These are phyloP conservation scores for Drosophila subpulchrella DNA, from an alignment of 1,140 invertebrate species.

Conservation along the genomic window DNA sequence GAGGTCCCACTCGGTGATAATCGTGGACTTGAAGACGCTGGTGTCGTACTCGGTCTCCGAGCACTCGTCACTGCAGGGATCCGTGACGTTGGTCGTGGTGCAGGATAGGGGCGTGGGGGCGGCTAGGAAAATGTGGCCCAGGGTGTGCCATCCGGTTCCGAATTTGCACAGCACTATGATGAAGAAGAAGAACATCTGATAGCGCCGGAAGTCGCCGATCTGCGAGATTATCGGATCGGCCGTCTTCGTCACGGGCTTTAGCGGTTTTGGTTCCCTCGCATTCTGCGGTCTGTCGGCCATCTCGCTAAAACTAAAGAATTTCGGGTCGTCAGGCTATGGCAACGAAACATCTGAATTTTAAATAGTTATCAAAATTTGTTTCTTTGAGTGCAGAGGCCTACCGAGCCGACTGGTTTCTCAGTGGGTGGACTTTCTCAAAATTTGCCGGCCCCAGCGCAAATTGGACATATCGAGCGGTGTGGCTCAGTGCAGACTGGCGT, in stretches of 20 bases:
- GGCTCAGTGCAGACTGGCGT: slow-evolving; percentile 52
- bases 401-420: slow-evolving; percentile 1
- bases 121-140: slow-evolving; percentile 88
- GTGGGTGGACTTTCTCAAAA: slow-evolving; percentile 46
- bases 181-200: slow-evolving; percentile 89
- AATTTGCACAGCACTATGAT: slow-evolving; percentile 89
- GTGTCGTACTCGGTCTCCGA: slow-evolving; percentile 87
- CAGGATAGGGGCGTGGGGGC: slow-evolving; percentile 86
- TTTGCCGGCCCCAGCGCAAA: slow-evolving; percentile 34
- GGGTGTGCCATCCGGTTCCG: slow-evolving; percentile 89
- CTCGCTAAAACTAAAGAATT: not conserved
- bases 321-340: not conserved
- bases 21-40: slow-evolving; percentile 89
- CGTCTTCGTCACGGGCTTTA: slow-evolving; percentile 36
- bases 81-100: slow-evolving; percentile 76
- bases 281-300: slow-evolving; percentile 1
- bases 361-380: not conserved
- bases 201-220: slow-evolving; percentile 89
- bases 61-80: slow-evolving; percentile 85
- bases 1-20: slow-evolving; percentile 90
- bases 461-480: slow-evolving; percentile 41
- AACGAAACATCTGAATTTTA: not conserved
- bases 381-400: slow-evolving; percentile 7
- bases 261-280: not conserved
- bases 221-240: slow-evolving; percentile 61